A percentile compares a stretch with the other conserved stretches of the same genome.
phyloP scores from a whole-genome alignment of 2,797 vertebrate species.

The Rhynchotus rufescens region DNA sequence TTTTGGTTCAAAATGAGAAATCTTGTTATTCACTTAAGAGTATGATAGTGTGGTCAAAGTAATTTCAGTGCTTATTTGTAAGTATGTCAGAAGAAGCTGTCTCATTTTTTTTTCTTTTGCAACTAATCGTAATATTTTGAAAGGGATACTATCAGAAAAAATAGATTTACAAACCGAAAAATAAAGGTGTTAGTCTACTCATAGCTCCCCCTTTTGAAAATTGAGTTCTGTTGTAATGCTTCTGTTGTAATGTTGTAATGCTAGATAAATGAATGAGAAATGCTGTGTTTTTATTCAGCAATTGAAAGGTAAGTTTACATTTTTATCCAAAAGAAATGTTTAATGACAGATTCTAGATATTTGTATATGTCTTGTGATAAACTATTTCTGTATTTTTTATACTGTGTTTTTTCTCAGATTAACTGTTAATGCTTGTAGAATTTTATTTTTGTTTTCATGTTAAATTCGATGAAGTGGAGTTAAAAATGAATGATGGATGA shows the following conservation, averaged over 20 bases:
- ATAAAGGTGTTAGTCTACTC: constrained; percentile 7
- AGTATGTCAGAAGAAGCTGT: not conserved
- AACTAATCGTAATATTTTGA: not conserved
- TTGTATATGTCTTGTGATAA: not conserved
- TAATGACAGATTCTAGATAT: not conserved
- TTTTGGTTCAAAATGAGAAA: not conserved
- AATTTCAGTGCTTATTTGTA: not conserved
- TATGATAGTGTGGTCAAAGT: not conserved
- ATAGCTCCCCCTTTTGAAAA: not conserved
- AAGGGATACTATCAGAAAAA: not conserved
- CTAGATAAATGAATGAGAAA: not conserved
- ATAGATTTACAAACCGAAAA: not conserved
- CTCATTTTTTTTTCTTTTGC: not conserved
- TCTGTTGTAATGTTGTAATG: not conserved
- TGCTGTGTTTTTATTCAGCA: not conserved
- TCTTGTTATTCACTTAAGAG: not conserved
- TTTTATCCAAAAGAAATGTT: not conserved
- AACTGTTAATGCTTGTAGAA: not conserved
- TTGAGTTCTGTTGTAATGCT: not conserved
- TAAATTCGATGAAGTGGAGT: constrained; percentile 46
- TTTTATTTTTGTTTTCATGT: not conserved
- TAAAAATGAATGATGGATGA: constrained; percentile 50
- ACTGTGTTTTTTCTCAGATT: not conserved
- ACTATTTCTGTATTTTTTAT: not conserved
- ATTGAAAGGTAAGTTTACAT: not conserved